phyloP scores from a whole-genome alignment of 2,113 vertebrate genomes.

The Notiomystis cincta region DNA sequence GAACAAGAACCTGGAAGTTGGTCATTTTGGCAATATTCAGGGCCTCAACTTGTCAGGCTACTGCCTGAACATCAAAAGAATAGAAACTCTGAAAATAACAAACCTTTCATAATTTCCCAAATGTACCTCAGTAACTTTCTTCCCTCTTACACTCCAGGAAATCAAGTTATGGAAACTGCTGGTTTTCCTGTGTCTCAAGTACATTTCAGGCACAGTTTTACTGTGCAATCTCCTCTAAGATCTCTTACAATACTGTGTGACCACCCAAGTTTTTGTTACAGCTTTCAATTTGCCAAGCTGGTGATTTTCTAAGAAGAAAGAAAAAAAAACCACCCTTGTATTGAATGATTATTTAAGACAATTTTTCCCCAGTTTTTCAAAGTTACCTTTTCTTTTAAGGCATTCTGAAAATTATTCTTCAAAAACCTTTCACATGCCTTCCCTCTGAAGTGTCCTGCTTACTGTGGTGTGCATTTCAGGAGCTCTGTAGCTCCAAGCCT shows the following conservation, averaged over 20 bases:
- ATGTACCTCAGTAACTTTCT: not conserved
- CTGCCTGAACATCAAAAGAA: not conserved
- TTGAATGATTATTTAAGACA: not conserved
- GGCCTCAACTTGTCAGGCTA: not conserved
- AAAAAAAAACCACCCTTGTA: not conserved
- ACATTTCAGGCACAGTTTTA: not conserved
- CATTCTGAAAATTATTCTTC: not conserved
- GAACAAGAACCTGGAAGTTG: not conserved
- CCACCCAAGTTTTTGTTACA: not conserved
- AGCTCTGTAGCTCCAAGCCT: not conserved
- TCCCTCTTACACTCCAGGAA: not conserved
- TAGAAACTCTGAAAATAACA: not conserved
- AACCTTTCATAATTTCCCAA: not conserved
- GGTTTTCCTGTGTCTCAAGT: not conserved
- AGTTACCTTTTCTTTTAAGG: not conserved
- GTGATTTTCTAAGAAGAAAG: not conserved
- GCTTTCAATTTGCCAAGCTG: not conserved
- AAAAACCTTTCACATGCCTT: not conserved
- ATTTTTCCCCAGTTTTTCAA: not conserved
- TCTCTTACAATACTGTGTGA: not conserved
- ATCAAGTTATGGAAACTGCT: not conserved
- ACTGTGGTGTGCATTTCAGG: not conserved
- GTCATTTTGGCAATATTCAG: not conserved
- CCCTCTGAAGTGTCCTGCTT: not conserved
- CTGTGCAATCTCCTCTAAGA: not conserved